Evolutionary conservation across 2,113 vertebrate species (phyloP), one percentile per base, ranked within the genome.

Genomic region (Onychostoma macrolepis): DNA sequence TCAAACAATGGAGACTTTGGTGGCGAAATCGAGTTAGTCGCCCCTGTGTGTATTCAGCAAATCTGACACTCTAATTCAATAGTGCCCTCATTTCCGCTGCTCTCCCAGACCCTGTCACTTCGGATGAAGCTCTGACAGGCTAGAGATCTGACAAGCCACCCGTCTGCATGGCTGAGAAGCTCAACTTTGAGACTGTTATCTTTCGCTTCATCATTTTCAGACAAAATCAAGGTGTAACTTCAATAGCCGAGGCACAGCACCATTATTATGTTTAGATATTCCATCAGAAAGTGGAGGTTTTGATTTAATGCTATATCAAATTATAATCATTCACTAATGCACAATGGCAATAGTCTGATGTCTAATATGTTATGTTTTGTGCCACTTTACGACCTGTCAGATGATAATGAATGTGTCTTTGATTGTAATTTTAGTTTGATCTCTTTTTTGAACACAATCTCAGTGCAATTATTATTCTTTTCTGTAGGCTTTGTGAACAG

Each of bases 61-160:
- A 87, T 87, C 85, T 91, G 89, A 88, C 71, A 80, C 24, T 53
- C 26, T 88, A 90, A 91, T 90, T 88, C 85, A 90, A 88, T 91
- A 88, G 65, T 86, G 85, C 45, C 84, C 75, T 63, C 63, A 71
- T 83, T 83, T 86, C 71, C 83, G 26, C 38, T 36, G 82, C 58
- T 67, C 81, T 80, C 45, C 74, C 26, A 84, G 83, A 84, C 76
- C 80, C 79, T 90, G 89, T 87, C 87, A 85, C 65, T 86, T 80
- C 17, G 61, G 21, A 88, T 92, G 85, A 90, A 83, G 85, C 65
- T 88, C n/a, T 33, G 45, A 30, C 33, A 72, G 65, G 53, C 61
- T 79, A 83, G 33, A 85, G 36, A 26, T 26, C 85, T 41, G 72
- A 86, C 83, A 89, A 79, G 72, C 26, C 36, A 21, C 9, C 56